Percentiles rank a stretch among this genome's conserved stretches.
Evolutionary conservation across 2,797 vertebrate genomes (phyloP).

Genomic region (Myripristis jacobus): DNA sequence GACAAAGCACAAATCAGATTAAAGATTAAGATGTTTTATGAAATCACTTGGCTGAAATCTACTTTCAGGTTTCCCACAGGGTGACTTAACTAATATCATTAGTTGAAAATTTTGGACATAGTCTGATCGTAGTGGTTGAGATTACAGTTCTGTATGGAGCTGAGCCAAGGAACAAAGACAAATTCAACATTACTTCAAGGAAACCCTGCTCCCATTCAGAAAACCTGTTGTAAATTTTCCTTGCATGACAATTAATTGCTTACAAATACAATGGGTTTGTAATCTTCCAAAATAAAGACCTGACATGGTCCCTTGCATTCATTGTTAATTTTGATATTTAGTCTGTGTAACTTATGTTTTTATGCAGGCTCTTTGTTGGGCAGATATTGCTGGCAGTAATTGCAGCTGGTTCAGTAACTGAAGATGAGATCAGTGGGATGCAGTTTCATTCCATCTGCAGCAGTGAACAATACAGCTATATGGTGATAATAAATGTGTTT

Average conservation of each 20-base stretch:
- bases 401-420: slow-evolving; percentile 25
- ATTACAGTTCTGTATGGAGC: slow-evolving; percentile 27
- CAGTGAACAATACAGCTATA: slow-evolving; percentile 20
- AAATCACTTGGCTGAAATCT: slow-evolving; percentile 48
- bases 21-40: slow-evolving; percentile 50
- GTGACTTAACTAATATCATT: slow-evolving; percentile 30
- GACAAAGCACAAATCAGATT: slow-evolving; percentile 41
- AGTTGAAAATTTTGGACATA: not conserved
- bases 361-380: slow-evolving; percentile 17
- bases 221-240: not conserved
- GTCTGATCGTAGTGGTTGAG: slow-evolving; percentile 12
- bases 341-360: slow-evolving; percentile 25
- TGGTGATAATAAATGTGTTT: slow-evolving; percentile 31
- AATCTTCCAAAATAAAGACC: too few relatives aligned
- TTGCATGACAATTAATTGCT: too few relatives aligned
- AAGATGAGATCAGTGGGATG: slow-evolving; percentile 18
- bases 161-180: not conserved
- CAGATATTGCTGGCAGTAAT: slow-evolving; percentile 22
- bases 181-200: too few relatives aligned
- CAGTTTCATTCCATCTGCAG: slow-evolving; percentile 5
- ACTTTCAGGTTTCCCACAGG: slow-evolving; percentile 30
- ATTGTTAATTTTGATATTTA: slow-evolving; percentile 17
- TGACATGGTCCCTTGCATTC: slow-evolving; percentile 1
- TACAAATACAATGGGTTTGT: too few relatives aligned
- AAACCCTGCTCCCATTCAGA: not conserved